Evolutionary conservation across 2,113 vertebrate genomes (phyloP).

Genomic region (Microtus richardsoni): DNA sequence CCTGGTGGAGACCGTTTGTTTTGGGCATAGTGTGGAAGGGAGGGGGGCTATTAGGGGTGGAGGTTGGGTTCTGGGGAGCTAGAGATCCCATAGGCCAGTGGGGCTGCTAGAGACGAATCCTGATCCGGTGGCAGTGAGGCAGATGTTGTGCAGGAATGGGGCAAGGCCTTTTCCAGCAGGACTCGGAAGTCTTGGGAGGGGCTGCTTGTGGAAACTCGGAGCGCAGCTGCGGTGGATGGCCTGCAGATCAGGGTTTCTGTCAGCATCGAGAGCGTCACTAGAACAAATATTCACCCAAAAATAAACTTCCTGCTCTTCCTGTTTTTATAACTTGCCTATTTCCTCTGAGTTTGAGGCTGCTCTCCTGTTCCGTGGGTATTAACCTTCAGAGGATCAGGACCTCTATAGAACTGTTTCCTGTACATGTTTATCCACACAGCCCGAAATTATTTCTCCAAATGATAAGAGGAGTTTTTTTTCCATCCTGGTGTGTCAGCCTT

Average conservation of each 20-base stretch:
- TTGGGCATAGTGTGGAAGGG: too few relatives aligned
- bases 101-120: background rate
- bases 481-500: slow-evolving; percentile 56
- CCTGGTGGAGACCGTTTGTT: background rate
- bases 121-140: slow-evolving; percentile 30
- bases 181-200: slow-evolving; percentile 76
- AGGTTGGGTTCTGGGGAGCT: background rate
- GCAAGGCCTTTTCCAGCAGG: slow-evolving; percentile 69
- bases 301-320: slow-evolving; percentile 90
- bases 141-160: slow-evolving; percentile 67
- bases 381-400: slow-evolving; percentile 88
- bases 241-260: slow-evolving; percentile 85
- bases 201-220: slow-evolving; percentile 73
- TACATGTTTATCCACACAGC: slow-evolving; percentile 87
- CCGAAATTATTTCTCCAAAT: slow-evolving; percentile 83
- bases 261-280: slow-evolving; percentile 82
- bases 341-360: slow-evolving; percentile 86
- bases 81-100: background rate
- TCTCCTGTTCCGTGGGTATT: slow-evolving; percentile 84
- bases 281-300: slow-evolving; percentile 89
- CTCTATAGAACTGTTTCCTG: slow-evolving; percentile 89
- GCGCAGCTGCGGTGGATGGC: slow-evolving; percentile 79
- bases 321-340: slow-evolving; percentile 88
- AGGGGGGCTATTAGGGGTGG: background rate
- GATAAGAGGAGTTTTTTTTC: slow-evolving; percentile 76